Percentiles rank a stretch among this genome's conserved stretches.
phyloP scores from a whole-genome alignment of 2,113 vertebrate species.

The Cyphomyrus discorhynchus region DNA sequence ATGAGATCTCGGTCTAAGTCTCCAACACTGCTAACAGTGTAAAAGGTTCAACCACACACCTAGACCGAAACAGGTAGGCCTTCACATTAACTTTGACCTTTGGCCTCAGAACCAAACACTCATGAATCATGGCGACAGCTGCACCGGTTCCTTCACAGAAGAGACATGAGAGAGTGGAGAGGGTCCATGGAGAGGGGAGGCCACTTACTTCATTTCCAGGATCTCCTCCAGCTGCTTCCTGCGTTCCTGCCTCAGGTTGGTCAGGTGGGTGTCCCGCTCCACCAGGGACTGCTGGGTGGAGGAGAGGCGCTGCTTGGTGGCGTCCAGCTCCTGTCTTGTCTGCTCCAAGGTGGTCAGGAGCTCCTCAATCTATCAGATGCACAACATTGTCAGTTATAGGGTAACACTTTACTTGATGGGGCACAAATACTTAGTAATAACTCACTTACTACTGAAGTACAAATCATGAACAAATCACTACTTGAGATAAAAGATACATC shows the following conservation, averaged over 20 bases:
- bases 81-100: conserved; percentile 10
- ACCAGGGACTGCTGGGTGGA: conserved; percentile 93
- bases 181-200: neutral
- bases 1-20: neutral
- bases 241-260: conserved; percentile 86
- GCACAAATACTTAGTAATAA: neutral
- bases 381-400: neutral
- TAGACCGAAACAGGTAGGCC: neutral
- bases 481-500: no score
- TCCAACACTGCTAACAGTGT: neutral
- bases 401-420: neutral
- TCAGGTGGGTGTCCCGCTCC: conserved; percentile 87
- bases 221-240: conserved; percentile 97
- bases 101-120: conserved; percentile 6
- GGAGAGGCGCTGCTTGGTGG: conserved; percentile 90
- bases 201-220: conserved; percentile 96
- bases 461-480: neutral
- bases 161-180: neutral
- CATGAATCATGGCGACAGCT: neutral
- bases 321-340: conserved; percentile 90
- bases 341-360: conserved; percentile 88
- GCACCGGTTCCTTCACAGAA: neutral
- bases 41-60: neutral
- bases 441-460: neutral
- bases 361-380: conserved; percentile 79